Evolutionary conservation across 2,888 invertebrate species (phyloP).

Genomic region (Andricus quercusramuli): DNA sequence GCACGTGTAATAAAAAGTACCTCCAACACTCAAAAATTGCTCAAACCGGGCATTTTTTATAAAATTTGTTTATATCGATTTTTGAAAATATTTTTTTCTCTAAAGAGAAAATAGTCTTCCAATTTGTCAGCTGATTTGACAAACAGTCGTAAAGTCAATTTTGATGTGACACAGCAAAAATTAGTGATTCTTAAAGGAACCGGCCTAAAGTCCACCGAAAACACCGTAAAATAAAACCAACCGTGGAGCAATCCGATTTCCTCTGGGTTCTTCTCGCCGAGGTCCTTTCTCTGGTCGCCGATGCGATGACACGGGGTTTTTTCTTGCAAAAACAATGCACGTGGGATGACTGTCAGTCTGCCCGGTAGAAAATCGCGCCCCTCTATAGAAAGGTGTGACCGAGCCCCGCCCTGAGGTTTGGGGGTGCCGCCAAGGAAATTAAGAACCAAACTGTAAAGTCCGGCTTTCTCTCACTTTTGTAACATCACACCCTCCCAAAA

Average conservation of each 20-base stretch:
- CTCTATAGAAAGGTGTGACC: constrained; percentile 73
- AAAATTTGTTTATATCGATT: too few species aligned
- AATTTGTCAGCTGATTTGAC: constrained; percentile 8
- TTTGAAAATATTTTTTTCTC: neutral
- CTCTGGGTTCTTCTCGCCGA: constrained; percentile 3
- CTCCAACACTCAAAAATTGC: too few species aligned
- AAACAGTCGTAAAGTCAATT: constrained; percentile 10
- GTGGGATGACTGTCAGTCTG: constrained; percentile 68
- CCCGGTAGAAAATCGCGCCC: constrained; percentile 65
- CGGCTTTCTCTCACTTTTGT: constrained; percentile 3
- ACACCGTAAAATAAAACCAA: constrained; percentile 4
- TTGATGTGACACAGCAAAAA: constrained; percentile 5
- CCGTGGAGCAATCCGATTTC: constrained; percentile 7
- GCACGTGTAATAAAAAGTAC: too few species aligned
- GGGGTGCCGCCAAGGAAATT: constrained; percentile 67
- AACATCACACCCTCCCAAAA: constrained; percentile 49
- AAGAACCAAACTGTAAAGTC: constrained; percentile 57
- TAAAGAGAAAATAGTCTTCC: neutral
- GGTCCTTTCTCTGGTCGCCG: constrained; percentile 33
- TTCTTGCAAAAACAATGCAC: constrained; percentile 73
- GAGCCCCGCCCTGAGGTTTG: constrained; percentile 67
- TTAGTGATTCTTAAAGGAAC: constrained; percentile 1
- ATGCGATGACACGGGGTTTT: constrained; percentile 68
- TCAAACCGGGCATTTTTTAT: too few species aligned
- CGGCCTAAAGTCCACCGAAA: constrained; percentile 6